Percentiles rank a stretch among this genome's conserved stretches.
These are phyloP conservation scores for Gymnoscopelus braueri DNA, from an alignment of 2,797 vertebrate genomes.

Conservation along the genomic window DNA sequence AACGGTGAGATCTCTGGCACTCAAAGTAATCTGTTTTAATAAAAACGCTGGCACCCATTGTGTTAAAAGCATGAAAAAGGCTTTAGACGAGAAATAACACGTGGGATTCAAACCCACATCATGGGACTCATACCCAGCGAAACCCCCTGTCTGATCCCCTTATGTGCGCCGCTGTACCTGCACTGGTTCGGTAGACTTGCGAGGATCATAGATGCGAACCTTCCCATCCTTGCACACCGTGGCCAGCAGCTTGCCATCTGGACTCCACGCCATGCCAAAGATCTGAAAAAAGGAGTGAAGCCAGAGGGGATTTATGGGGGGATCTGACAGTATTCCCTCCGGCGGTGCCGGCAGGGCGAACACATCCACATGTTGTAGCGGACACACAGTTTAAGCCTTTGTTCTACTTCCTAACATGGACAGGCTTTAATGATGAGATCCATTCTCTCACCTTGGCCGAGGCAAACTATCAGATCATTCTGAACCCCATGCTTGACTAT, in stretches of 20 bases:
- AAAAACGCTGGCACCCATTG: too few species aligned
- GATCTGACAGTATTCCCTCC: background rate
- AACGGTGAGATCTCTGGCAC: too few species aligned
- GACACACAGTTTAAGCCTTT: background rate
- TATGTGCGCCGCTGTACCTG: constrained; percentile 76
- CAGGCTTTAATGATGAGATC: background rate
- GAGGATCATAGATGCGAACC: constrained; percentile 90
- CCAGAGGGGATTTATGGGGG: background rate
- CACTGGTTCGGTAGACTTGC: constrained; percentile 78
- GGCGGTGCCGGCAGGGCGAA: background rate
- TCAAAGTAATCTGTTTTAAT: too few species aligned
- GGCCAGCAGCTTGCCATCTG: constrained; percentile 87
- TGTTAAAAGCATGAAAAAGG: too few species aligned
- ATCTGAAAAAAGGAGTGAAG: constrained; percentile 78
- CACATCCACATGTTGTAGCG: background rate
- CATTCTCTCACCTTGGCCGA: background rate
- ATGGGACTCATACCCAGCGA: too few species aligned
- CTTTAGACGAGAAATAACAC: too few species aligned
- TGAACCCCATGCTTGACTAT: background rate
- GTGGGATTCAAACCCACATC: too few species aligned
- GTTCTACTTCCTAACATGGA: background rate
- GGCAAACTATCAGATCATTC: background rate
- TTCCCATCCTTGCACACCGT: constrained; percentile 91
- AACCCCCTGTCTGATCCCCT: too few species aligned
- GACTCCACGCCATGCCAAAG: constrained; percentile 94